These are phyloP conservation scores for Flexamia atlantica DNA, from an alignment of 2,888 invertebrate species.

Conservation along the genomic window DNA sequence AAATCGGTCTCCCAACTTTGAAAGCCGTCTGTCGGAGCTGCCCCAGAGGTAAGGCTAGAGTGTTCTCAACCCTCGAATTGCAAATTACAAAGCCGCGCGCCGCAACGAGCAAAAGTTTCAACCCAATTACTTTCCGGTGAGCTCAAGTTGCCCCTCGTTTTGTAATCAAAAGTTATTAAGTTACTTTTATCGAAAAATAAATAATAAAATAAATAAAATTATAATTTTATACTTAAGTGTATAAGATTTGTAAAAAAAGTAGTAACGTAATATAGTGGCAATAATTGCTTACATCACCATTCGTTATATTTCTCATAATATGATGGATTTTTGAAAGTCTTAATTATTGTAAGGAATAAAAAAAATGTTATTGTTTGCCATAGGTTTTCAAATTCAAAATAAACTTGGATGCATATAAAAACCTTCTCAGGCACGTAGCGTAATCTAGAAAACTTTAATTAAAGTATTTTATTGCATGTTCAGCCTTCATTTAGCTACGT, in stretches of 20 bases:
- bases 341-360: too few species aligned
- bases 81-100: not conserved
- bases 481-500: not conserved
- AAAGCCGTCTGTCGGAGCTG: not conserved
- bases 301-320: too few species aligned
- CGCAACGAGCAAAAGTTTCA: not conserved
- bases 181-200: too few species aligned
- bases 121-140: not conserved
- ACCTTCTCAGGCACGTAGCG: not conserved
- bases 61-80: not conserved
- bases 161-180: not conserved
- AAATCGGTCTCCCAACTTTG: slow-evolving; percentile 19
- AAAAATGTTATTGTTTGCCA: too few species aligned
- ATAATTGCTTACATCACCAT: too few species aligned
- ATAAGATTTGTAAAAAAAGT: too few species aligned
- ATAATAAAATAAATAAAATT: too few species aligned
- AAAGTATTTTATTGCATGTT: not conserved
- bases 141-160: not conserved
- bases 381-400: too few species aligned
- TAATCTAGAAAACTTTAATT: not conserved
- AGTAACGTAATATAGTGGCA: too few species aligned
- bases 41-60: slow-evolving; percentile 8
- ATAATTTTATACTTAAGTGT: too few species aligned
- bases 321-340: too few species aligned
- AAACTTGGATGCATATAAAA: too few species aligned